Percentiles rank a stretch among this genome's conserved stretches.
phyloP scores from a whole-genome alignment of 2,888 invertebrate genomes.

The Brachyptera putata region DNA sequence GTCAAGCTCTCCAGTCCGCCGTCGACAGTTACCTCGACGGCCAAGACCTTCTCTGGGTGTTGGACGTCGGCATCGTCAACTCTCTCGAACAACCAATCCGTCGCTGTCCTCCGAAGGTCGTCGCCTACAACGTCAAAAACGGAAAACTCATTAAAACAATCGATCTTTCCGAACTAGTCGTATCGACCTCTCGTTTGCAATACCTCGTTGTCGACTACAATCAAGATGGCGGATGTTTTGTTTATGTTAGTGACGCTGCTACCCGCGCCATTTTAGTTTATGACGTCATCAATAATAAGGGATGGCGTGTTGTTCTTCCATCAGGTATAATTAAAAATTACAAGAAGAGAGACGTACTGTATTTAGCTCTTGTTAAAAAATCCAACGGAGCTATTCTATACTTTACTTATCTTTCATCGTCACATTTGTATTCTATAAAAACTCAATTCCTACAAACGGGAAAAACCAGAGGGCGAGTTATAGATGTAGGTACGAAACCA shows the following conservation, averaged over 20 bases:
- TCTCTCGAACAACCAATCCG: conserved; percentile 60
- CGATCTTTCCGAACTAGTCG: conserved; percentile 55
- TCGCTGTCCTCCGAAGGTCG: conserved; percentile 64
- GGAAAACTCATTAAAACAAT: conserved; percentile 57
- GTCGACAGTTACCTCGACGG: conserved; percentile 62
- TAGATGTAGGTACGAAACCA: conserved; percentile 56
- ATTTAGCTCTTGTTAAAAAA: conserved; percentile 58
- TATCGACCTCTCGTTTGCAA: conserved; percentile 60
- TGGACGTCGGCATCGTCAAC: conserved; percentile 67
- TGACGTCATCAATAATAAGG: conserved; percentile 57
- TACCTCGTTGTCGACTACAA: conserved; percentile 65
- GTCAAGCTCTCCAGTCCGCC: conserved; percentile 61
- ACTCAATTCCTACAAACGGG: conserved; percentile 59
- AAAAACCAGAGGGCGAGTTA: conserved; percentile 51
- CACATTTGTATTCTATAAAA: conserved; percentile 59
- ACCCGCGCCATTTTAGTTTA: conserved; percentile 63
- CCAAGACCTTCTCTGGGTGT: conserved; percentile 64
- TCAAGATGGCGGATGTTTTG: conserved; percentile 47
- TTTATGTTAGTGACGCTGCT: conserved; percentile 65
- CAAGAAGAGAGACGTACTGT: conserved; percentile 58
- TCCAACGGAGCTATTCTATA: conserved; percentile 55
- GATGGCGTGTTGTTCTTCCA: conserved; percentile 61
- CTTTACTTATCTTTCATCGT: conserved; percentile 61
- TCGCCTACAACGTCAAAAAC: conserved; percentile 56
- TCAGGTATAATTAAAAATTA: conserved; percentile 49